Evolutionary conservation across 2,888 invertebrate species (phyloP), one percentile per base, ranked within the genome.

Genomic region (Colletes collaris): DNA sequence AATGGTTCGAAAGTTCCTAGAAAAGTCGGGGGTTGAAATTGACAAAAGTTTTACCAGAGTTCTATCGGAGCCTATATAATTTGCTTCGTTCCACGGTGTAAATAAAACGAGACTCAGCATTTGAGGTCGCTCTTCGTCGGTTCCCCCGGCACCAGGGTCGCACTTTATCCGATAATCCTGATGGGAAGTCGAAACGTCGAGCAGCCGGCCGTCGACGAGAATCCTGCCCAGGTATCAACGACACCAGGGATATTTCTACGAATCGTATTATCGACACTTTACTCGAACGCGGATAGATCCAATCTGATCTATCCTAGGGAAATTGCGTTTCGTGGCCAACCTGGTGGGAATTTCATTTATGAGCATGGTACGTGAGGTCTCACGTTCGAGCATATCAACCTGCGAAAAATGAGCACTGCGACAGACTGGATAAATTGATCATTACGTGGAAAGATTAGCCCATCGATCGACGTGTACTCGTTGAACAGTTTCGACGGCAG

Each of bases 261-360:
- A 79, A 85, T 86, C 79, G 75, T 53, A 69, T 85, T 86, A 79
- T 76, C 81, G 81, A 44, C 75, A 74, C 68, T 77, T 80, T 81
- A 65, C 35, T 62, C n/a, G 56, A 40, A 59, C 75, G 60, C 10
- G 7, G 78, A 83, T 86, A 82, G 80, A 81, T 83, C 79, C 81
- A 82, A 88, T 86, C 74, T 74, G 81, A 86, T 87, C 84, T 70
- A 83, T 83, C 71, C 64, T 65, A 72, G 74, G 83, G 82, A 79
- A 87, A 88, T 86, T 82, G 65, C 73, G 71, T 82, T 84, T 68
- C 63, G 63, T 68, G 16, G 71, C 55, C 60, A 19, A 58, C 68
- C 46, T 53, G 62, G 27, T 27, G 56, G 68, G 67, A 65, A 74
- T 65, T 66, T 37, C 65, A 58, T 72, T 66, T 55, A 55, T 46